A percentile compares a stretch with the other conserved stretches of the same genome.
phyloP scores from a whole-genome alignment of 2,888 invertebrate species.

The Amiota mariae region DNA sequence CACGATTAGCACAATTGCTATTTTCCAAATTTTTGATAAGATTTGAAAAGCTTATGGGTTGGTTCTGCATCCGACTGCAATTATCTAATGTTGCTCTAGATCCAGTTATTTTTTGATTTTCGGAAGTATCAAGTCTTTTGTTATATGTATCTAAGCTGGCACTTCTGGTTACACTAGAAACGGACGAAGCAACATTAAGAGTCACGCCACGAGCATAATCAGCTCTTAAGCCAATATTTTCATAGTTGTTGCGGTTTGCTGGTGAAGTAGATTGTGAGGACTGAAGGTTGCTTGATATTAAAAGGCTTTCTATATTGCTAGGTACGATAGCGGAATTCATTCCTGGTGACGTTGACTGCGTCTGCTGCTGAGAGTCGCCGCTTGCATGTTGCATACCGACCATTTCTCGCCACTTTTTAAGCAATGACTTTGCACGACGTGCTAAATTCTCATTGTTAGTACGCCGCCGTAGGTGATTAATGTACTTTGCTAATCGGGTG shows the following conservation, averaged over 20 bases:
- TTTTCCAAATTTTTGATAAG: slow-evolving; percentile 47
- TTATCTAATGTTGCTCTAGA: slow-evolving; percentile 20
- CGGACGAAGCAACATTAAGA: slow-evolving; percentile 12
- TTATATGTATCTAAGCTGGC: slow-evolving; percentile 45
- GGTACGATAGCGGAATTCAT: slow-evolving; percentile 14
- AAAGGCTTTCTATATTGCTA: slow-evolving; percentile 19
- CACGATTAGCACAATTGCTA: slow-evolving; percentile 37
- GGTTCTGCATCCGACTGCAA: slow-evolving; percentile 35
- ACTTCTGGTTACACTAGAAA: slow-evolving; percentile 44
- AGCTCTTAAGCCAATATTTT: slow-evolving; percentile 15
- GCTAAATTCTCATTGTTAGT: slow-evolving; percentile 89
- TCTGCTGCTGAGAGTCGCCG: slow-evolving; percentile 42
- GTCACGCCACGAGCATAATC: neutral
- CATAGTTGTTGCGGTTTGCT: slow-evolving; percentile 4
- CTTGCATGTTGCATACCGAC: slow-evolving; percentile 77
- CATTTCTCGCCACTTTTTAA: slow-evolving; percentile 93
- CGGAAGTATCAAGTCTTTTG: slow-evolving; percentile 38
- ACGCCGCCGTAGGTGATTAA: slow-evolving; percentile 92
- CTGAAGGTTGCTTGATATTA: slow-evolving; percentile 25
- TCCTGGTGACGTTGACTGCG: slow-evolving; percentile 27
- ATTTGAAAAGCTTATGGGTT: slow-evolving; percentile 61
- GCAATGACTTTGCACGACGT: slow-evolving; percentile 90
- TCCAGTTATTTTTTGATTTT: slow-evolving; percentile 3
- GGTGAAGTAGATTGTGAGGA: slow-evolving; percentile 54
- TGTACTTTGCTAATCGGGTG: slow-evolving; percentile 94